Evolutionary conservation across 1,140 invertebrate species (phyloP).

Genomic region (Galendromus occidentalis): DNA sequence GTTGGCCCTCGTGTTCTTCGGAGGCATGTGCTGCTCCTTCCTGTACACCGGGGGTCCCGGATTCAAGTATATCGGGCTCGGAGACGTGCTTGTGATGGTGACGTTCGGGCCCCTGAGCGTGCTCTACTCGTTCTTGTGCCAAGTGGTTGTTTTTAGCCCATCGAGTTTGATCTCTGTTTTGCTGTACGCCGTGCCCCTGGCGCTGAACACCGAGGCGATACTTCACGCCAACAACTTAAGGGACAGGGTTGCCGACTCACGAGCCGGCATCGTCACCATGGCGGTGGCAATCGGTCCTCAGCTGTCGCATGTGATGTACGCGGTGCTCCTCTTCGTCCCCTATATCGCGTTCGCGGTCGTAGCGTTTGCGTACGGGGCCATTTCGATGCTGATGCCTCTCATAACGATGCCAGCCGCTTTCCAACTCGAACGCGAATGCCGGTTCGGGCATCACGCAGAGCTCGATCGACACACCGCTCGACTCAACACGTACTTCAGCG

Average conservation of each 20-base stretch:
- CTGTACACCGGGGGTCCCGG: slow-evolving; percentile 64
- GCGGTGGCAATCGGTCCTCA: slow-evolving; percentile 79
- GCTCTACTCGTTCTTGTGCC: slow-evolving; percentile 76
- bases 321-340: slow-evolving; percentile 68
- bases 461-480: slow-evolving; percentile 70
- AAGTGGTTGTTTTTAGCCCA: slow-evolving; percentile 49
- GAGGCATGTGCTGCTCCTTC: slow-evolving; percentile 83
- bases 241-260: slow-evolving; percentile 60
- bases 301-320: slow-evolving; percentile 72
- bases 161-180: background rate
- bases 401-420: slow-evolving; percentile 68
- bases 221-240: slow-evolving; percentile 83
- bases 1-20: slow-evolving; percentile 77
- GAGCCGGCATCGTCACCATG: slow-evolving; percentile 70
- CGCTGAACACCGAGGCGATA: slow-evolving; percentile 82
- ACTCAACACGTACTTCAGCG: slow-evolving; percentile 70
- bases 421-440: slow-evolving; percentile 68
- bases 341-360: slow-evolving; percentile 39
- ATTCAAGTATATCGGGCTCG: slow-evolving; percentile 75
- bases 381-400: slow-evolving; percentile 69
- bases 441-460: slow-evolving; percentile 49
- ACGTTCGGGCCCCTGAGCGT: slow-evolving; percentile 85
- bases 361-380: slow-evolving; percentile 23
- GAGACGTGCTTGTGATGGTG: slow-evolving; percentile 67
- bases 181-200: slow-evolving; percentile 66